phyloP scores from a whole-genome alignment of 2,113 vertebrate genomes.

The Festucalex cinctus region DNA sequence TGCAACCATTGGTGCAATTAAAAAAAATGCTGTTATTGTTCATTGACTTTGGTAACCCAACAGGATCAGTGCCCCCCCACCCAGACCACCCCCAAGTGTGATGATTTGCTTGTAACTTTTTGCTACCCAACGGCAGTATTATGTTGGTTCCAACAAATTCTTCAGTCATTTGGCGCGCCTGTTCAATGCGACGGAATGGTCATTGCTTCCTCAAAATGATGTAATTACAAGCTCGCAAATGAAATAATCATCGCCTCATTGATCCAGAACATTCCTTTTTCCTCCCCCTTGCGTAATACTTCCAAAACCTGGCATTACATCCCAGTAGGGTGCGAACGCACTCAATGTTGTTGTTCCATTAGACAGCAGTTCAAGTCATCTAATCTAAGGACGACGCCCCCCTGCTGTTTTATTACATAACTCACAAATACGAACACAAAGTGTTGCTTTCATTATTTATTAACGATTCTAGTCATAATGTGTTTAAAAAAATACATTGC shows the following conservation, averaged over 20 bases:
- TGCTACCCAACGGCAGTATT: not conserved
- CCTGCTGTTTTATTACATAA: not conserved
- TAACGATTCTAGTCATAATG: not conserved
- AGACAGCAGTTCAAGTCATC: not conserved
- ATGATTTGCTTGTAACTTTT: not conserved
- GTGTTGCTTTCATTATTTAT: not conserved
- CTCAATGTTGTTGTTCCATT: not conserved
- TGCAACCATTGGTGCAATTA: too few relatives aligned
- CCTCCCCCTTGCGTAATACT: not conserved
- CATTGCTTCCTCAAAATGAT: slow-evolving; percentile 47
- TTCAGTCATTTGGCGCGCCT: not conserved
- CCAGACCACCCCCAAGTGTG: too few relatives aligned
- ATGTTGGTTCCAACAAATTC: not conserved
- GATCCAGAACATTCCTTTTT: not conserved
- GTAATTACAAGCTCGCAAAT: slow-evolving; percentile 66
- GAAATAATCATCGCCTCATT: slow-evolving; percentile 60
- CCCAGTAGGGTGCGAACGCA: not conserved
- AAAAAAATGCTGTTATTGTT: too few relatives aligned
- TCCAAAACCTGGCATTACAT: not conserved
- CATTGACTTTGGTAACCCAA: too few relatives aligned
- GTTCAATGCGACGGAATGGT: not conserved
- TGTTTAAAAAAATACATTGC: not conserved
- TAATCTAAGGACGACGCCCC: not conserved
- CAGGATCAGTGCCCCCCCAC: too few relatives aligned
- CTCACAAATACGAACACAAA: not conserved